Evolutionary conservation across 2,113 vertebrate species (phyloP).

Genomic region (Arizona elegans): DNA sequence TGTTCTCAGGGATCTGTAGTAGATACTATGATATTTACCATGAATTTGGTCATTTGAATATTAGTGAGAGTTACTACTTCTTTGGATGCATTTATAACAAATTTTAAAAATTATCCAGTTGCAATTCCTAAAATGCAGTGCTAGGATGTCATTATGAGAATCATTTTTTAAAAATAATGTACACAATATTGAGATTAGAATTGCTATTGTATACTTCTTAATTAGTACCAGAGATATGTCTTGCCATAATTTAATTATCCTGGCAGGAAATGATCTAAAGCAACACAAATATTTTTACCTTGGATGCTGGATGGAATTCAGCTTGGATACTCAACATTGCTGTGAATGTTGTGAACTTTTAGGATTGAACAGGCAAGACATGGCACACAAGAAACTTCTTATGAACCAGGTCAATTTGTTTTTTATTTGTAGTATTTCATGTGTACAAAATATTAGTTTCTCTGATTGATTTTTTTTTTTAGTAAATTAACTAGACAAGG

Average conservation of each 20-base stretch:
- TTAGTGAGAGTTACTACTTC: neutral
- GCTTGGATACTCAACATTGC: neutral
- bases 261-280: neutral
- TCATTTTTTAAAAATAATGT: too few relatives aligned
- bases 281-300: neutral
- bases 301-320: neutral
- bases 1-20: neutral
- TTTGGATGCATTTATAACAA: neutral
- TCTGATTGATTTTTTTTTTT: neutral
- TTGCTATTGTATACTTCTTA: neutral
- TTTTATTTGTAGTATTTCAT: neutral
- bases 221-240: neutral
- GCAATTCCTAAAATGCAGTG: neutral
- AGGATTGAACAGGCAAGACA: neutral
- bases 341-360: neutral
- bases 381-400: neutral
- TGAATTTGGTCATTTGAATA: neutral
- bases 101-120: neutral
- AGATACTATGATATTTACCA: neutral
- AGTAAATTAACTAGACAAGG: neutral
- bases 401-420: neutral
- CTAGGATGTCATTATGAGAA: neutral
- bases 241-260: neutral
- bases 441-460: neutral
- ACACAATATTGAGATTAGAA: neutral